A percentile compares a stretch with the other conserved stretches of the same genome.
phyloP scores from a whole-genome alignment of 2,888 invertebrate species.

The Ecdyonurus torrentis region DNA sequence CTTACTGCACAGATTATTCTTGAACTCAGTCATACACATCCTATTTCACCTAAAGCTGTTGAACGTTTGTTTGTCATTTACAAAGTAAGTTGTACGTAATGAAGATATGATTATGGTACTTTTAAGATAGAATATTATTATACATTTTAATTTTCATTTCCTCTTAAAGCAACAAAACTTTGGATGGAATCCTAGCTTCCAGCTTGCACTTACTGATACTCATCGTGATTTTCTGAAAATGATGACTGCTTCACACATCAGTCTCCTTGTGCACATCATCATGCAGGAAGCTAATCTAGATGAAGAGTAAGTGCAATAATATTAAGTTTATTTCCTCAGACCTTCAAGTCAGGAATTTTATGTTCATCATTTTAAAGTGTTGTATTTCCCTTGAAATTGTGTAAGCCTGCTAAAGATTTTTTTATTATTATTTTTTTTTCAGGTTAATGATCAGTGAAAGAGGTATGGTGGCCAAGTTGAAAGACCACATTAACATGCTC shows the following conservation, averaged over 20 bases:
- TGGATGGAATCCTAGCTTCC: background rate
- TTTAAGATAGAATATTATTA: no score
- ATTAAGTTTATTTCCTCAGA: no score
- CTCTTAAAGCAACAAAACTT: background rate
- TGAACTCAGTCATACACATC: background rate
- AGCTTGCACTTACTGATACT: background rate
- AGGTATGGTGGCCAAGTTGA: background rate
- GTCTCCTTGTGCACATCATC: background rate
- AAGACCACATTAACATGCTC: background rate
- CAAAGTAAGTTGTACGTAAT: background rate
- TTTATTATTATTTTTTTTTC: no score
- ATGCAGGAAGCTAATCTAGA: background rate
- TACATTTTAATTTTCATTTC: no score
- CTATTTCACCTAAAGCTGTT: background rate
- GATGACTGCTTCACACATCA: background rate
- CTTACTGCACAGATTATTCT: background rate
- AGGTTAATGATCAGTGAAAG: background rate
- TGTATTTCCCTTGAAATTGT: no score
- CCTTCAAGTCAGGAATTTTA: no score
- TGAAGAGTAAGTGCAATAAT: background rate
- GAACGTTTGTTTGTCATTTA: background rate
- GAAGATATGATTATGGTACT: no score
- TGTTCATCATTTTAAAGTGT: no score
- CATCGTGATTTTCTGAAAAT: background rate
- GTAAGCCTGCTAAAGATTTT: no score